Base-by-base conservation (phyloP, 2,113 vertebrate genomes). In the Entelurus aequoreus region DNA sequence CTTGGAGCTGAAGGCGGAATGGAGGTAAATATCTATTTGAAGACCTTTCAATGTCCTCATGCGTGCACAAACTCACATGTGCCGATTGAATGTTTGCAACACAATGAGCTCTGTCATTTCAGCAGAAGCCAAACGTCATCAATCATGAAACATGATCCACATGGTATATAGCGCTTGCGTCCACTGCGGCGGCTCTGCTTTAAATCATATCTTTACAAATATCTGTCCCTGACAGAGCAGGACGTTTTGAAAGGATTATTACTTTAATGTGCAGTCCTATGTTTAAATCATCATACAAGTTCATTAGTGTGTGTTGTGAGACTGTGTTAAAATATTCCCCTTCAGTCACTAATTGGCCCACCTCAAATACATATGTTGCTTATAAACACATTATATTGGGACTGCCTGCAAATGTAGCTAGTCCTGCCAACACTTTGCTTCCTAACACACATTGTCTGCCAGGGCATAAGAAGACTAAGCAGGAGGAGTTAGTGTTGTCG, bases 61-160 rank as follows among this genome's bases (percentile, higher is more conserved):
- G 14, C 19, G 36, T 52, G 38, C 15, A 55, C 37, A 40, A 6
- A 37, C 53, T 14, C 37, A 16, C 54, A 16, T 15, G 10, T 37
- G 10, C 36, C 60, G 68, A 58, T 7, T 52, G 66, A 49, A 67
- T 51, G 36, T 68, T 54, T 63, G 42, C 21, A 55, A 68, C 58
- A 69, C 57, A 71, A 65, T 38, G 36, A 72, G 65, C 48, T 61
- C 46, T 36, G 66, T 76, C 63, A 54, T 71, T 70, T 63, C 49
- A 63, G 28, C 66, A 63, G 77, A 72, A 54, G 57, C 49, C 50
- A 58, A 74, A 71, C 71, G 72, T 77, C 71, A 80, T 82, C 74
- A 80, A 66, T 80, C 64, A 63, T 42, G 67, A 68, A 73, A 62
- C 63, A 54, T 8, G 63, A 77, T 62, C 71, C 50, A 37, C 57